Conservation (phyloP, 2,888 invertebrate genomes). For the Troides helena region DNA sequence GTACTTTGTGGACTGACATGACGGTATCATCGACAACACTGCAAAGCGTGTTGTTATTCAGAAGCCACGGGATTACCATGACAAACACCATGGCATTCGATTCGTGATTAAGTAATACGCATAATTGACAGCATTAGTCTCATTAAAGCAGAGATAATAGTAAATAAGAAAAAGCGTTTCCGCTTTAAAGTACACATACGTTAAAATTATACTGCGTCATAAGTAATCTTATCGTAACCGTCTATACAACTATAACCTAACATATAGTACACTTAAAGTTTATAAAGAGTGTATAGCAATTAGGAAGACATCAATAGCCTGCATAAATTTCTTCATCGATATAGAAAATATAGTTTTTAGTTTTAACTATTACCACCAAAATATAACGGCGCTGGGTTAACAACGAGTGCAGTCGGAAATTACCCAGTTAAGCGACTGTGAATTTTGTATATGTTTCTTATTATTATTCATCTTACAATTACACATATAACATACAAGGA, state of each 20-base stretch:
- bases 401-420: conserved; percentile 8
- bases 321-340: conserved; percentile 71
- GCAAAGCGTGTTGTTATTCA: conserved; percentile 11
- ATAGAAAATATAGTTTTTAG: conserved; percentile 57
- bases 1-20: conserved; percentile 10
- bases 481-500: neutral
- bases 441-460: neutral
- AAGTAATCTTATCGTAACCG: conserved; percentile 18
- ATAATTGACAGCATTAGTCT: conserved; percentile 33
- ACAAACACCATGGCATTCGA: neutral
- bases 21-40: conserved; percentile 15
- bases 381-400: conserved; percentile 23
- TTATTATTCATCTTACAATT: neutral
- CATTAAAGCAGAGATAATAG: conserved; percentile 29
- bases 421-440: conserved; percentile 10
- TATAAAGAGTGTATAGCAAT: conserved; percentile 78
- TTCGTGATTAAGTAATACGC: conserved; percentile 9
- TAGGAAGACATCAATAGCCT: conserved; percentile 81
- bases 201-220: conserved; percentile 20
- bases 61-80: neutral
- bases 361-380: conserved; percentile 36
- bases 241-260: conserved; percentile 44
- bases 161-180: conserved; percentile 26
- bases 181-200: conserved; percentile 3
- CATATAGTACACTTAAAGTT: conserved; percentile 66